A percentile compares a stretch with the other conserved stretches of the same genome.
Evolutionary conservation across 2,113 vertebrate species (phyloP).

Genomic region (Semnopithecus entellus): DNA sequence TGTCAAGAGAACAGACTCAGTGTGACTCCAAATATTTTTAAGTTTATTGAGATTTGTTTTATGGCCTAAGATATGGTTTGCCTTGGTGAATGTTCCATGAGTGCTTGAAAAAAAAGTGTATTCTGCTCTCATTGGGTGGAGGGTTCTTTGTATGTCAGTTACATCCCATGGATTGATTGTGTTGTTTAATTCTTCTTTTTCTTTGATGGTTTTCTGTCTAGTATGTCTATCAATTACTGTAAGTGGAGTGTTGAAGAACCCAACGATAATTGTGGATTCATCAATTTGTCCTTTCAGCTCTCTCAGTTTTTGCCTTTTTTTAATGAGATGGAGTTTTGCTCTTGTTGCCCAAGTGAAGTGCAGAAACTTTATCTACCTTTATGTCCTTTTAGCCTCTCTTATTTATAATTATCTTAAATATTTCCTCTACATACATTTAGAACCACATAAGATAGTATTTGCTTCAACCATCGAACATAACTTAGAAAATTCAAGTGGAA

Average conservation of each 20-base stretch:
- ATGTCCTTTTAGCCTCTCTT: background rate
- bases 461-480: background rate
- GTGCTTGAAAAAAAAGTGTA: background rate
- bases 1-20: background rate
- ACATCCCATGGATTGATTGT: background rate
- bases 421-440: conserved; percentile 15
- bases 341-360: background rate
- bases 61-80: background rate
- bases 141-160: background rate
- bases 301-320: background rate
- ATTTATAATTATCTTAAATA: background rate
- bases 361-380: background rate
- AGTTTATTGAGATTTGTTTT: background rate
- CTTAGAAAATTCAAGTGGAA: conserved; percentile 15
- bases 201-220: background rate
- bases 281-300: background rate
- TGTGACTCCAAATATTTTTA: conserved; percentile 24
- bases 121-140: background rate
- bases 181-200: background rate
- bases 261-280: background rate
- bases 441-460: background rate
- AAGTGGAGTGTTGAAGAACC: background rate
- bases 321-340: too few relatives aligned
- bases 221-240: background rate
- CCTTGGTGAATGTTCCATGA: background rate